Percentiles rank a stretch among this genome's conserved stretches.
These are phyloP conservation scores for Labroides dimidiatus DNA, from an alignment of 2,797 vertebrate genomes.

Conservation along the genomic window DNA sequence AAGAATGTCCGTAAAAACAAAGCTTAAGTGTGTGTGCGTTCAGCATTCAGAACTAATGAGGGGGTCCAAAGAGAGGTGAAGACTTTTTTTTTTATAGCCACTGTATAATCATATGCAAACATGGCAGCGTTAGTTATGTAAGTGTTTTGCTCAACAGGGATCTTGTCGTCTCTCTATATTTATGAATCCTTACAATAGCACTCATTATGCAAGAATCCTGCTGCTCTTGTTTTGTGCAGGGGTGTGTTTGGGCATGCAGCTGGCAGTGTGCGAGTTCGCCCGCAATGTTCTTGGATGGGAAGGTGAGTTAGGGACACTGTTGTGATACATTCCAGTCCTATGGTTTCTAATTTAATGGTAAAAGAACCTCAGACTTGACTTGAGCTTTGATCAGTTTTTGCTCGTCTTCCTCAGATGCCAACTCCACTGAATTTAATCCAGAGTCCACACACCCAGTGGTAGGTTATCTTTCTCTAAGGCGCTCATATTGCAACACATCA, in stretches of 20 bases:
- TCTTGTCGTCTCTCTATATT: constrained; percentile 43
- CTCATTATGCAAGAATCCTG: constrained; percentile 41
- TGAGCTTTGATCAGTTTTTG: constrained; percentile 35
- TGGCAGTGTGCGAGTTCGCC: constrained; percentile 95
- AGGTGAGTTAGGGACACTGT: constrained; percentile 80
- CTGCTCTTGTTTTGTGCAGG: constrained; percentile 81
- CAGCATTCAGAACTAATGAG: constrained; percentile 1
- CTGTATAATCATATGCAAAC: constrained; percentile 31
- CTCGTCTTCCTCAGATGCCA: constrained; percentile 87
- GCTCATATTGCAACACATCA: constrained; percentile 18
- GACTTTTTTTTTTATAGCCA: constrained; percentile 11
- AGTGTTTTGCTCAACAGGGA: constrained; percentile 20
- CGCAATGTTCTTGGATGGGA: constrained; percentile 91
- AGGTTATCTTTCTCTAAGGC: constrained; percentile 63
- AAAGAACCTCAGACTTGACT: constrained; percentile 6
- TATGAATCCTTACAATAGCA: constrained; percentile 23
- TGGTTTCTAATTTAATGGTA: constrained; percentile 39
- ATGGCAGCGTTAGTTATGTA: constrained; percentile 1
- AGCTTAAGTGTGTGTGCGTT: not conserved
- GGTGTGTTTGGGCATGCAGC: constrained; percentile 96
- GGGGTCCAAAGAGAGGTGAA: constrained; percentile 12
- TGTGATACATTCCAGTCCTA: not conserved
- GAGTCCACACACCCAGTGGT: constrained; percentile 93
- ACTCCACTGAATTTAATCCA: constrained; percentile 96
- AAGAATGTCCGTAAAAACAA: not conserved